phyloP scores from a whole-genome alignment of 2,888 invertebrate species.

The Isoperla grammatica region DNA sequence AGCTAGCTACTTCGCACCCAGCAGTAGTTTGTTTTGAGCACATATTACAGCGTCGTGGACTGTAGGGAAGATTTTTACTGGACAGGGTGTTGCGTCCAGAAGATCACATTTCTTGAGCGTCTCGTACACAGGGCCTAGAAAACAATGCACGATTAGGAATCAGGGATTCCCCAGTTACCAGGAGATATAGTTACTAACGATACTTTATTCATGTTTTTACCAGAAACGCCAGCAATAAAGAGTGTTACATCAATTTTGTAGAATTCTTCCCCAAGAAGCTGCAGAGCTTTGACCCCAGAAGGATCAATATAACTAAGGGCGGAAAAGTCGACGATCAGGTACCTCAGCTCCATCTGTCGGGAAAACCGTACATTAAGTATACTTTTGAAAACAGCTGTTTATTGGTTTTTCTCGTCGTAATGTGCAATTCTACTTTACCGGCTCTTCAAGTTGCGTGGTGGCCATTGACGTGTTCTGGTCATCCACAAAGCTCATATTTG shows the following conservation, averaged over 20 bases:
- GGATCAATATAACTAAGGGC: slow-evolving; percentile 59
- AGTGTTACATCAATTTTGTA: slow-evolving; percentile 49
- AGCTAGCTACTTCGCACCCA: no score
- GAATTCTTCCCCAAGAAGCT: slow-evolving; percentile 50
- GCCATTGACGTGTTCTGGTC: background rate
- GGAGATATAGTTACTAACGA: background rate
- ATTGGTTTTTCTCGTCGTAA: background rate
- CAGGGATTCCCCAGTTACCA: background rate
- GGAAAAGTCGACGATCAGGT: slow-evolving; percentile 55
- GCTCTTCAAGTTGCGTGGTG: background rate
- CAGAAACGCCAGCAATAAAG: slow-evolving; percentile 58
- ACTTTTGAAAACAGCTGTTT: background rate
- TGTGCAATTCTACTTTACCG: slow-evolving; percentile 10
- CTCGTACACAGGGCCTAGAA: slow-evolving; percentile 59
- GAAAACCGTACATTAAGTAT: slow-evolving; percentile 27
- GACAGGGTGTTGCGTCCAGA: slow-evolving; percentile 43
- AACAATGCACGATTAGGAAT: background rate
- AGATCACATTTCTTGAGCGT: slow-evolving; percentile 37
- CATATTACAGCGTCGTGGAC: slow-evolving; percentile 61
- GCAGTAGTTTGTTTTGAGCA: slow-evolving; percentile 23
- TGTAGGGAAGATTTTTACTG: slow-evolving; percentile 59
- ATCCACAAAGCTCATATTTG: slow-evolving; percentile 21
- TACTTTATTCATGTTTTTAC: slow-evolving; percentile 41
- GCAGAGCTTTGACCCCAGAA: slow-evolving; percentile 54
- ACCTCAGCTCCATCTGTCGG: slow-evolving; percentile 26